A percentile compares a stretch with the other conserved stretches of the same genome.
phyloP scores from a whole-genome alignment of 2,888 invertebrate species.

The Noctuana brunneofusca region DNA sequence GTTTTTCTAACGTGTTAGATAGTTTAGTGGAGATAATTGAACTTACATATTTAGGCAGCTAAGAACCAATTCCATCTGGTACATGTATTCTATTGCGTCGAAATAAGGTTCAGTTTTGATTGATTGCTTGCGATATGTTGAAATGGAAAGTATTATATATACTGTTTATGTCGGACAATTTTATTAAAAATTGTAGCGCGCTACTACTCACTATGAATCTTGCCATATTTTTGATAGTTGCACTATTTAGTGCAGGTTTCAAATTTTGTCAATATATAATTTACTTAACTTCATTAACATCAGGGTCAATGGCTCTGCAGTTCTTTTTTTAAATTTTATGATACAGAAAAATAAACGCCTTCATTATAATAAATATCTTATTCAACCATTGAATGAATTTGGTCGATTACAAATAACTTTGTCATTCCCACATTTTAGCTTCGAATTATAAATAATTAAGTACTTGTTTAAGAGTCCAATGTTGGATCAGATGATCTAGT shows the following conservation, averaged over 20 bases:
- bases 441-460: neutral
- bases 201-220: neutral
- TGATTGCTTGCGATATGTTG: neutral
- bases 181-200: neutral
- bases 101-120: neutral
- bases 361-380: too few relatives aligned
- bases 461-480: neutral
- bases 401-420: too few relatives aligned
- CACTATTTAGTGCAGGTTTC: neutral
- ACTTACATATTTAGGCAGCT: neutral
- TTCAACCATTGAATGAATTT: too few relatives aligned
- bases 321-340: too few relatives aligned
- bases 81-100: conserved; percentile 4
- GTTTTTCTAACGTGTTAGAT: conserved; percentile 26
- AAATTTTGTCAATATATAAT: neutral
- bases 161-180: neutral
- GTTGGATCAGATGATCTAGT: neutral
- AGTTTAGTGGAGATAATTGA: conserved; percentile 9
- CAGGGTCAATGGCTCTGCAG: too few relatives aligned
- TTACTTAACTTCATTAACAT: neutral
- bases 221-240: neutral
- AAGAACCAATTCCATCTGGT: conserved; percentile 8
- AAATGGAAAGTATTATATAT: neutral
- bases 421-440: neutral
- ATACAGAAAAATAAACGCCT: too few relatives aligned